Evolutionary conservation across 2,888 invertebrate species (phyloP).

Genomic region (Leucophenga maculata): DNA sequence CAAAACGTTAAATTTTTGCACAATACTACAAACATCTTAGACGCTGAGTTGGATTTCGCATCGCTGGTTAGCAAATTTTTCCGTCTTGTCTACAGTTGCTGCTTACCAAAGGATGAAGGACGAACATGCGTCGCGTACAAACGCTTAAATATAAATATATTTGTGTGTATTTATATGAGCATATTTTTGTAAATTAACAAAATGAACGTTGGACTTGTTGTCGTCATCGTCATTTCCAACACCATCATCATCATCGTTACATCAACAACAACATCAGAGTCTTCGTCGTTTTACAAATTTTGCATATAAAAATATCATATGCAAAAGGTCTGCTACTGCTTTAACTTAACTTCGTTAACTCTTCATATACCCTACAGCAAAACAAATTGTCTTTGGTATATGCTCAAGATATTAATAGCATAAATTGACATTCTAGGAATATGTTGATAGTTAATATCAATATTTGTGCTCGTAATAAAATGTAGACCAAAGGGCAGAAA

Average conservation of each 20-base stretch:
- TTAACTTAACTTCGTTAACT: not conserved
- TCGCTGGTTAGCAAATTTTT: constrained; percentile 62
- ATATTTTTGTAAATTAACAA: constrained; percentile 13
- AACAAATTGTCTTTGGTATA: too few relatives aligned
- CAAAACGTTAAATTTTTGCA: too few relatives aligned
- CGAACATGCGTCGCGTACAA: not conserved
- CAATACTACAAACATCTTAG: too few relatives aligned
- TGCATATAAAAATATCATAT: constrained; percentile 66
- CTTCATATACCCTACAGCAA: not conserved
- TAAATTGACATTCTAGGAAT: too few relatives aligned
- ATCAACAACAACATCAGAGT: not conserved
- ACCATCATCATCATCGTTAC: not conserved
- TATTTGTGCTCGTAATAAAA: too few relatives aligned
- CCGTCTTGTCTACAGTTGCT: constrained; percentile 5
- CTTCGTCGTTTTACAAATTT: constrained; percentile 54
- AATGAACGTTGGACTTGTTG: constrained; percentile 39
- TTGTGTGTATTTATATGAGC: constrained; percentile 29
- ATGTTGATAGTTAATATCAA: too few relatives aligned
- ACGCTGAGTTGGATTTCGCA: constrained; percentile 58
- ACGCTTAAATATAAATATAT: constrained; percentile 7
- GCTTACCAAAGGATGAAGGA: not conserved
- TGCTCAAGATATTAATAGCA: too few relatives aligned
- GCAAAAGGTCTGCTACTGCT: constrained; percentile 53
- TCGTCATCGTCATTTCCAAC: not conserved
- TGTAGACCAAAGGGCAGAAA: too few relatives aligned